Conservation (phyloP, 2,113 vertebrate species). For the Nycticryphes semicollaris region DNA sequence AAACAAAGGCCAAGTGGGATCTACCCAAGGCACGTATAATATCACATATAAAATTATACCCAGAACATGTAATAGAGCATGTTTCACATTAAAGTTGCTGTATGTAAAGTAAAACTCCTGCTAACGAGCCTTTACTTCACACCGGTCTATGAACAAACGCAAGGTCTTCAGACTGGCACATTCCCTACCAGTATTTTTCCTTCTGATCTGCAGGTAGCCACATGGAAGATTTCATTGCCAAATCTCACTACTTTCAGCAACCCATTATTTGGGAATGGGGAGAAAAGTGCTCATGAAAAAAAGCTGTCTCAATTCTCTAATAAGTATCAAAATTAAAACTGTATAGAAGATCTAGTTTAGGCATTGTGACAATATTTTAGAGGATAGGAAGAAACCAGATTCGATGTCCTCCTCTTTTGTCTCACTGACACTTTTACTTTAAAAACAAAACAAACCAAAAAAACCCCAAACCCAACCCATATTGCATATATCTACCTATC, state of each 20-base stretch:
- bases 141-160: neutral
- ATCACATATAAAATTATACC: neutral
- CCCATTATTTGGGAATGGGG: neutral
- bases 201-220: neutral
- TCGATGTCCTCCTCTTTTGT: neutral
- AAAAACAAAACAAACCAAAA: neutral
- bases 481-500: neutral
- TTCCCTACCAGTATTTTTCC: neutral
- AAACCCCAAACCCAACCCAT: no score
- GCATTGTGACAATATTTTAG: neutral
- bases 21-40: neutral
- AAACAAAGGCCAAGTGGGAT: neutral
- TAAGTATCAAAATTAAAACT: neutral
- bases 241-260: neutral
- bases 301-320: neutral
- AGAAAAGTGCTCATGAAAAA: neutral
- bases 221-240: neutral
- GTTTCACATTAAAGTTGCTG: neutral
- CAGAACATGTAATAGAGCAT: neutral
- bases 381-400: neutral
- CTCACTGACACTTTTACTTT: neutral
- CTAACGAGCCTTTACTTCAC: neutral
- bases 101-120: neutral
- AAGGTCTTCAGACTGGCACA: neutral
- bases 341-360: neutral